Conservation (phyloP, 2,797 vertebrate genomes). For the Sebastes hubbsi region DNA sequence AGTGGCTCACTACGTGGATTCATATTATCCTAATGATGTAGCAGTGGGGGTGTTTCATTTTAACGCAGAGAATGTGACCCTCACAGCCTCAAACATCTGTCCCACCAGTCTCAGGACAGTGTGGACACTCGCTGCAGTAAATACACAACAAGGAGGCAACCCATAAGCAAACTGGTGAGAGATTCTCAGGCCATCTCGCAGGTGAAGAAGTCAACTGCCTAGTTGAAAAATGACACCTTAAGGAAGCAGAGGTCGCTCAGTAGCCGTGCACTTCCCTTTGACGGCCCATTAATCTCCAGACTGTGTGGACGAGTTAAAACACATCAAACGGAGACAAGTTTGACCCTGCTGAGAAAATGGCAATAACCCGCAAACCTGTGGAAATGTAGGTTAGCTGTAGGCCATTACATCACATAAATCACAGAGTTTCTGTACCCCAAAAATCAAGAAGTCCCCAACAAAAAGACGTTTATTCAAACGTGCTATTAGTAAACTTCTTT, state of each 20-base stretch:
- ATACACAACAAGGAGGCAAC: slow-evolving; percentile 18
- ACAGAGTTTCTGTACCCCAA: neutral
- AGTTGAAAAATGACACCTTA: slow-evolving; percentile 42
- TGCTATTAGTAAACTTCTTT: too few relatives aligned
- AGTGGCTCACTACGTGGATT: neutral
- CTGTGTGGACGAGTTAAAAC: slow-evolving; percentile 31
- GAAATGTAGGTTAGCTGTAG: neutral
- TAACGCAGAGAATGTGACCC: neutral
- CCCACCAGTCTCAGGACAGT: neutral
- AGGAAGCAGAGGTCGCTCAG: slow-evolving; percentile 44
- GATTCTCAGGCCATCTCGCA: slow-evolving; percentile 37
- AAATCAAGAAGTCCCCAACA: neutral
- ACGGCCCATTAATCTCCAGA: slow-evolving; percentile 47
- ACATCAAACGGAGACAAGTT: slow-evolving; percentile 41
- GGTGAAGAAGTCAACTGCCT: slow-evolving; percentile 36
- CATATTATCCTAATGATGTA: neutral
- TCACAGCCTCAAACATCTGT: neutral
- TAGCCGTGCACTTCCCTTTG: slow-evolving; percentile 32
- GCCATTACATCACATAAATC: neutral
- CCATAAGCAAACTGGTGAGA: slow-evolving; percentile 35
- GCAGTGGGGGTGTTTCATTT: neutral
- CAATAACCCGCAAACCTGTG: neutral
- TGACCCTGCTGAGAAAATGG: slow-evolving; percentile 34
- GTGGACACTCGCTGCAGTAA: neutral
- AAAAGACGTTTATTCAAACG: too few relatives aligned